Percentiles rank a stretch among this genome's conserved stretches.
Evolutionary conservation across 2,888 invertebrate genomes (phyloP).

Genomic region (Phengaris alcon): DNA sequence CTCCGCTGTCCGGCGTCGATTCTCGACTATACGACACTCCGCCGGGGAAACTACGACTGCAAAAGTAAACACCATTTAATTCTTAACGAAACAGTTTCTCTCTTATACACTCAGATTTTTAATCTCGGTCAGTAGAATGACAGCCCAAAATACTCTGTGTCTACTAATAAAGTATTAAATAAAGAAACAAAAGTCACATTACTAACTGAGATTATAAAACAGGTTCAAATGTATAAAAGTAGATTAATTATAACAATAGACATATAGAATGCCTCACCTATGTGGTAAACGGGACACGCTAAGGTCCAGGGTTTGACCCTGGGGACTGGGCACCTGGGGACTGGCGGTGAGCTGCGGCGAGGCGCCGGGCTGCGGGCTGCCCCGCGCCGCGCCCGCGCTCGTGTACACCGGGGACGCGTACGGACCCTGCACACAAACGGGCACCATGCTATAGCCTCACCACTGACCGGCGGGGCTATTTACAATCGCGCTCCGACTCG

Average conservation of each 20-base stretch:
- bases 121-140: neutral
- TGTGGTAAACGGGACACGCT: constrained; percentile 92
- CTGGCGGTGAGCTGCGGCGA: constrained; percentile 90
- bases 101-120: neutral
- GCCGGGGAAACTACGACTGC: constrained; percentile 81
- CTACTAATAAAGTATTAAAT: neutral
- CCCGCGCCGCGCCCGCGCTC: constrained; percentile 83
- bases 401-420: constrained; percentile 88
- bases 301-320: constrained; percentile 93
- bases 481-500: constrained; percentile 34
- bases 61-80: constrained; percentile 31
- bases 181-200: neutral
- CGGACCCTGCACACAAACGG: constrained; percentile 77
- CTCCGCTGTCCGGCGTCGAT: constrained; percentile 93
- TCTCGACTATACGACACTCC: constrained; percentile 89
- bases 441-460: neutral
- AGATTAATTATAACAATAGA: neutral
- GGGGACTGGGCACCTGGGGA: constrained; percentile 94
- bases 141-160: neutral
- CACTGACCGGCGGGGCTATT: too few species aligned
- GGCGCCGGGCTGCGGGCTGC: constrained; percentile 91
- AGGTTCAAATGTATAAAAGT: neutral
- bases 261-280: constrained; percentile 80
- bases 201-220: neutral
- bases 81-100: constrained; percentile 4